Evolutionary conservation across 2,113 vertebrate species (phyloP), one percentile per base, ranked within the genome.

Genomic region (Ceyx melanurus): DNA sequence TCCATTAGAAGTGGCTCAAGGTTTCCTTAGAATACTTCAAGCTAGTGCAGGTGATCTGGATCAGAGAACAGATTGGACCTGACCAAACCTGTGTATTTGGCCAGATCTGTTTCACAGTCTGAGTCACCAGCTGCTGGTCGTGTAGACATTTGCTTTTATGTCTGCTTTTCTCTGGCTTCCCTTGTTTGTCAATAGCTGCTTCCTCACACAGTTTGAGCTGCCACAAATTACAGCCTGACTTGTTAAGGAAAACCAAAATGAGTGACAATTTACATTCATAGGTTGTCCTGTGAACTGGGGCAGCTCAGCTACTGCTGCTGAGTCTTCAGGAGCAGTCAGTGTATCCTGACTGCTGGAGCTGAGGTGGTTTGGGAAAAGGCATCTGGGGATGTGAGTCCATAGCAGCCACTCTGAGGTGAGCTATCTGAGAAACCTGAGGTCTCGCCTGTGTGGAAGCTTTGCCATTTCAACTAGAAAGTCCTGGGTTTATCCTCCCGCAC

Each of bases 201-300:
- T 93, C 81, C 75, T 62, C 57, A 65, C 81, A 60, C 53, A n/a
- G 77, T 81, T 75, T 35, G 48, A 90, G 50, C 74, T 95, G 93
- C 95, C 93, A 75, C 95, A 95, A 95, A 96, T 95, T 96, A 68
- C 92, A 94, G 83, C 73, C 77, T 91, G 94, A 87, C 91, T 92
- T 86, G 86, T 81, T 92, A 92, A 90, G 91, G 81, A 82, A 96
- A 94, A 90, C 94, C 93, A 90, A 95, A 95, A 95, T 89, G 87
- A 94, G 77, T 35, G 28, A 81, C 84, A 95, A 65, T 89, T 92
- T 83, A 72, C 89, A 82, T 92, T 81, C 61, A 66, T 89, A 93
- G 50, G 31, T 74, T 74, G 70, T 76, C 56, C 64, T 77, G 26
- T 82, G 94, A 89, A 51, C 66, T 89, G 86, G 45, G 53, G 12